These are phyloP conservation scores for Diogma glabrata DNA, from an alignment of 2,888 invertebrate species.

Conservation along the genomic window DNA sequence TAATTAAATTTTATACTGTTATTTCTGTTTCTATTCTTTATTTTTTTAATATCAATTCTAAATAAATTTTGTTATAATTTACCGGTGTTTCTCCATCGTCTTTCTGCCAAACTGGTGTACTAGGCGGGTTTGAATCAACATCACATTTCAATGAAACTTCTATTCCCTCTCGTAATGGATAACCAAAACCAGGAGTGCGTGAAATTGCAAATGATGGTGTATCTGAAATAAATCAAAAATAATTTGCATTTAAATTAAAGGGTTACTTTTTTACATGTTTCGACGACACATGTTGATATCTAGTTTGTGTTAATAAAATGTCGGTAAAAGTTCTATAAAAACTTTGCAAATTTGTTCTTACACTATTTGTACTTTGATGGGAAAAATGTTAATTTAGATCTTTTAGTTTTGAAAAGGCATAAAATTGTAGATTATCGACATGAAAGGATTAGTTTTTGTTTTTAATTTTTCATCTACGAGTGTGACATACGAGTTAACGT, in stretches of 20 bases:
- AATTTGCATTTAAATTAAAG: not conserved
- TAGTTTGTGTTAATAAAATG: no score
- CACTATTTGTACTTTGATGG: no score
- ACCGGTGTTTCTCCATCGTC: slow-evolving; percentile 46
- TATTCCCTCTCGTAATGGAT: slow-evolving; percentile 77
- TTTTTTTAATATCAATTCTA: not conserved
- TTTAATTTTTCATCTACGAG: no score
- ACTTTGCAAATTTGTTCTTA: no score
- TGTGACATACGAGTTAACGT: no score
- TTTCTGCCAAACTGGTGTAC: slow-evolving; percentile 72
- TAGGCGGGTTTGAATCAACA: slow-evolving; percentile 86
- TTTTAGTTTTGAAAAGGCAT: no score
- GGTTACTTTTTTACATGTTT: no score
- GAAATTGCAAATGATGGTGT: slow-evolving; percentile 88
- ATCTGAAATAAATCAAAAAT: slow-evolving; percentile 42
- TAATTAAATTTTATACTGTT: slow-evolving; percentile 12
- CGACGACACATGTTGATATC: no score
- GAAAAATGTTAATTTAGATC: no score
- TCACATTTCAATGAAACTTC: slow-evolving; percentile 83
- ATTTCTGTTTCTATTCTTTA: not conserved
- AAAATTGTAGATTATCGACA: no score
- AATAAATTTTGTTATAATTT: slow-evolving; percentile 31
- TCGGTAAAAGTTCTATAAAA: no score
- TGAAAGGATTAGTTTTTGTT: no score
- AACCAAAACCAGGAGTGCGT: slow-evolving; percentile 85